Evolutionary conservation across 2,113 vertebrate genomes (phyloP).

Genomic region (Petrocephalus zakoni): DNA sequence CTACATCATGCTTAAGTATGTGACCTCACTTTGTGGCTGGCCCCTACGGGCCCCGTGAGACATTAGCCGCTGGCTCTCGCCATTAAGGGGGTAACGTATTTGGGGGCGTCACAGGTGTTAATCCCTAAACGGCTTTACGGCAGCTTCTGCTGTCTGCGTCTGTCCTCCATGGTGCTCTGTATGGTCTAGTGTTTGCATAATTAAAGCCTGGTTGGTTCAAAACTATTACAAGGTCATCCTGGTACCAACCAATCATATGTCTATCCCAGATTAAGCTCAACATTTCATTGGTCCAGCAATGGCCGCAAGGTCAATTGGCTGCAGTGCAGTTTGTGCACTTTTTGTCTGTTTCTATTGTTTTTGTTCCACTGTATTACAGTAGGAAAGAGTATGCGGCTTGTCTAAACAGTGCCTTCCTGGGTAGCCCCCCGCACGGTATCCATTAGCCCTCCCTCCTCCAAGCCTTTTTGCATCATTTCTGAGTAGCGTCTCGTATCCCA

Average conservation of each 20-base stretch:
- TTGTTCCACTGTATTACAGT: background rate
- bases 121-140: background rate
- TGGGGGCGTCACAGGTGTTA: background rate
- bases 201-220: background rate
- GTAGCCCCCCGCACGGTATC: background rate
- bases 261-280: background rate
- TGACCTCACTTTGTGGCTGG: background rate
- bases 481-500: background rate
- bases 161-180: background rate
- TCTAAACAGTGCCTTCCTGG: background rate
- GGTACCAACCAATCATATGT: background rate
- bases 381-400: background rate
- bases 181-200: background rate
- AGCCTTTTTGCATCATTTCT: background rate
- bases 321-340: background rate
- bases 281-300: background rate
- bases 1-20: background rate
- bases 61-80: background rate
- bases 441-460: background rate
- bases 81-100: background rate
- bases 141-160: background rate
- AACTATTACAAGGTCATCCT: background rate
- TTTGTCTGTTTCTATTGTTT: background rate
- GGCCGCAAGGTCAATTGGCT: background rate
- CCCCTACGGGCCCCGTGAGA: background rate